Base-by-base conservation (phyloP, 1,140 invertebrate genomes). In the Araneus ventricosus region DNA sequence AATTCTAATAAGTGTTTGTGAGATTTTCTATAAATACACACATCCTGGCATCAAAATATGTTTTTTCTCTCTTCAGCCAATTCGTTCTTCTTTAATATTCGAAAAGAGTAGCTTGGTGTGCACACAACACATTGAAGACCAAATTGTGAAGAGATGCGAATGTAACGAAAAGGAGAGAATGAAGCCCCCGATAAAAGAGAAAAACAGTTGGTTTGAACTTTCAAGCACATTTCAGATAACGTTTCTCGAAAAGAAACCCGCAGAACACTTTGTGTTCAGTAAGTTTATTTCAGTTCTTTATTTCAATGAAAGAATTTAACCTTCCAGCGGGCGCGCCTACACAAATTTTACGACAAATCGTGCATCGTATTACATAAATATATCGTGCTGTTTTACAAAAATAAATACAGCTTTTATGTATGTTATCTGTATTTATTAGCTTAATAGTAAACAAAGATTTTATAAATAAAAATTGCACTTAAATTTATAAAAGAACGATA, bases 141-240 rank as follows among this genome's bases (percentile, higher is more conserved):
- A 88, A 41, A 41, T 57, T 39, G 57, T 86, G 6, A 87, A 67
- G 61, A 90, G 45, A 41, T 70, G 52, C 22, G 14, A 63, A 45
- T 90, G 94, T 30, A 17, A 39, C 34, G 82, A 91, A 88, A 24
- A 30, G 27, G 88, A 80, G 22, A 8, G 2, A 79, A 39, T 93
- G 0, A 86, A 86, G 30, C 57, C 86, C 0, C 70, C 85, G 7
- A 17, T 93, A 95, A 95, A 82, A 94, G 94, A 92, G 67, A 37
- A 95, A 94, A 93, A 95, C 95, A 94, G 95, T 30, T 94, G 95
- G 4, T 94, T 95, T 39, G 94, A 95, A 34, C 96, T 95, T n/a
- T 95, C 95, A 45, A 95, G 61, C 57, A 17, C 20, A 22, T 24
- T 90, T 37, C 4, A 79, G n/a, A 24, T 93, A 6, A 22, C 3